Conservation (phyloP, 2,797 vertebrate genomes). For the Knipowitschia caucasica region DNA sequence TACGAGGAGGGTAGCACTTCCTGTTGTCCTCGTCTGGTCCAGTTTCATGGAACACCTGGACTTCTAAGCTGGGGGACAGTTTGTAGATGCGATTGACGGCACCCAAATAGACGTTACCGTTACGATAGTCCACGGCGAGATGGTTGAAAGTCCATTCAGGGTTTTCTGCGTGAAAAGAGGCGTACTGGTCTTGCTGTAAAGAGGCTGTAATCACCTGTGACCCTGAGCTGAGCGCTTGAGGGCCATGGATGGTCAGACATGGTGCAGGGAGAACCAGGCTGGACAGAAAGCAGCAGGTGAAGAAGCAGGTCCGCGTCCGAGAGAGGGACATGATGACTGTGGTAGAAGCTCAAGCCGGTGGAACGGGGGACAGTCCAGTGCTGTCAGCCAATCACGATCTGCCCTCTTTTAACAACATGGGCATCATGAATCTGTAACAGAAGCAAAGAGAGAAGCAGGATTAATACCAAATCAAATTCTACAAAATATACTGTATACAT, state of each 20-base stretch:
- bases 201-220: constrained; percentile 73
- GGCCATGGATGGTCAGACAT: constrained; percentile 57
- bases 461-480: neutral
- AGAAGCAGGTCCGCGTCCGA: constrained; percentile 84
- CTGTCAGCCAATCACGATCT: constrained; percentile 64
- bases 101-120: constrained; percentile 93
- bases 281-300: constrained; percentile 82
- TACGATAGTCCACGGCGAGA: constrained; percentile 91
- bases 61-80: constrained; percentile 86
- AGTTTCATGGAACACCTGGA: constrained; percentile 90
- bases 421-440: constrained; percentile 76
- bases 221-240: constrained; percentile 50
- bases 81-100: constrained; percentile 98
- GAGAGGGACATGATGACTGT: constrained; percentile 75
- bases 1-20: constrained; percentile 95
- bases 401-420: constrained; percentile 63
- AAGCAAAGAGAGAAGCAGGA: constrained; percentile 29
- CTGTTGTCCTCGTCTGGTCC: constrained; percentile 96
- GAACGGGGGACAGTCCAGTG: constrained; percentile 59
- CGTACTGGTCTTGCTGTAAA: constrained; percentile 75
- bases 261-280: constrained; percentile 70
- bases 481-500: neutral
- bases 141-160: constrained; percentile 92
- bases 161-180: constrained; percentile 84
- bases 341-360: constrained; percentile 44